Evolutionary conservation across 1,140 invertebrate genomes (phyloP).

Genomic region (Drosophila arizonae): DNA sequence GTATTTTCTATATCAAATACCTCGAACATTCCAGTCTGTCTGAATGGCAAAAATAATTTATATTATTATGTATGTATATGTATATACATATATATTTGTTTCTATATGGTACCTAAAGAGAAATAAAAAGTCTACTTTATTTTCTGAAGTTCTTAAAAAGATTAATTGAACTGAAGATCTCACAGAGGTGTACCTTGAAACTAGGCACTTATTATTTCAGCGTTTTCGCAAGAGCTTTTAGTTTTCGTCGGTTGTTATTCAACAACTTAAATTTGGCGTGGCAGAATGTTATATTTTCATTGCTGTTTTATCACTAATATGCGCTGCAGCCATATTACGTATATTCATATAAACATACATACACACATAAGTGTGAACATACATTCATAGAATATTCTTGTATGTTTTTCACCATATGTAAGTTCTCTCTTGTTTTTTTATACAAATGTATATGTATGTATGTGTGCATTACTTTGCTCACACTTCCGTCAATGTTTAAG

Average conservation of each 20-base stretch:
- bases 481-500: conserved; percentile 37
- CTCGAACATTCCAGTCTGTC: no score
- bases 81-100: no score
- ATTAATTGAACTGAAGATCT: no score
- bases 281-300: neutral
- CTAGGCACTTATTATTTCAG: neutral
- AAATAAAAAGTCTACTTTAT: no score
- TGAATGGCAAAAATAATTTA: no score
- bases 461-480: conserved; percentile 18
- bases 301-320: conserved; percentile 17
- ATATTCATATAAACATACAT: neutral
- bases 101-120: no score
- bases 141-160: no score
- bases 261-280: conserved; percentile 6
- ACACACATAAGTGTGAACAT: neutral
- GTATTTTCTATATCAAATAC: no score
- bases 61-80: neutral
- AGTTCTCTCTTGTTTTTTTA: conserved; percentile 23
- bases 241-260: conserved; percentile 3
- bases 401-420: conserved; percentile 31
- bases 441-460: neutral
- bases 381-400: conserved; percentile 33
- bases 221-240: neutral
- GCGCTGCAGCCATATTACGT: neutral
- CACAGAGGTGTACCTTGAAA: neutral